Evolutionary conservation across 2,888 invertebrate genomes (phyloP).

Genomic region (Bellardia pandia): DNA sequence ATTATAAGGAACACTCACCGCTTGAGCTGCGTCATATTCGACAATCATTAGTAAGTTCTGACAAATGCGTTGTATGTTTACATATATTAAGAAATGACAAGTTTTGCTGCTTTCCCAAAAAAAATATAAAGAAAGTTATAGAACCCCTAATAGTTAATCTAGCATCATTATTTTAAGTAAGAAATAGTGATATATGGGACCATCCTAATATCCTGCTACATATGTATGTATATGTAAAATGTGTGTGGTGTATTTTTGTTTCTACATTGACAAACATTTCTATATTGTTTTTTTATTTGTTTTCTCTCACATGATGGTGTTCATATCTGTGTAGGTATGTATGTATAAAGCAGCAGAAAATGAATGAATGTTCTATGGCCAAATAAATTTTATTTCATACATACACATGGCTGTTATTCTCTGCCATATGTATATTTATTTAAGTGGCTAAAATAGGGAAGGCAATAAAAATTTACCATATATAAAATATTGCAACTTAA

Average conservation of each 20-base stretch:
- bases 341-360: background rate
- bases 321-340: background rate
- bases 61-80: too few species aligned
- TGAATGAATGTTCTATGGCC: conserved; percentile 43
- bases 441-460: conserved; percentile 41
- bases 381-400: conserved; percentile 54
- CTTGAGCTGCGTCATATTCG: too few species aligned
- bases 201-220: background rate
- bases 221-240: background rate
- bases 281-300: conserved; percentile 16
- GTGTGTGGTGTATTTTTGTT: background rate
- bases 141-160: too few species aligned
- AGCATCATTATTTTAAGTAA: too few species aligned
- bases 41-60: too few species aligned
- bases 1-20: too few species aligned
- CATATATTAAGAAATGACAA: too few species aligned
- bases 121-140: too few species aligned
- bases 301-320: background rate
- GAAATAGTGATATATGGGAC: too few species aligned
- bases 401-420: conserved; percentile 5
- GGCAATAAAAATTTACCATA: conserved; percentile 49
- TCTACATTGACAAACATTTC: background rate
- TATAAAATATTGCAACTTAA: background rate
- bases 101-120: too few species aligned
- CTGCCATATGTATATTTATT: conserved; percentile 35